Evolutionary conservation across 2,113 vertebrate species (phyloP), one percentile per base, ranked within the genome.

Genomic region (Nycticryphes semicollaris): DNA sequence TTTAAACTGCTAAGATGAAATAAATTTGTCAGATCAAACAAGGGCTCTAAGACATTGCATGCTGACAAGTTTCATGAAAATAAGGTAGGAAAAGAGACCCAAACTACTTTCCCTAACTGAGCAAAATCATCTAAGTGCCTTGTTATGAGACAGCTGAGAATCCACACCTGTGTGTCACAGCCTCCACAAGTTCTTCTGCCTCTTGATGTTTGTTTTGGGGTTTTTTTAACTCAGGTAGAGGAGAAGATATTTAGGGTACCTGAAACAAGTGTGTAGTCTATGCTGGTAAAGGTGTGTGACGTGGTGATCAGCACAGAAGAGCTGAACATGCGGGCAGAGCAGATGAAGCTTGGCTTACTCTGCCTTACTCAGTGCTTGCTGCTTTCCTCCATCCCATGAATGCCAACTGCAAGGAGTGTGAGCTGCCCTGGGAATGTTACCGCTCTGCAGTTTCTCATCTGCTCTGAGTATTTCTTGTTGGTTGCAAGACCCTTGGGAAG

Each of bases 191-290:
- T 30, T 68, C 82, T 92, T 78, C 79, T 77, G 28, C 39, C n/a
- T 54, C 51, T 37, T 37, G 56, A 59, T 50, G 33, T 50, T 35
- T 25, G 25, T 35, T 67, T 2, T 56, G 33, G 15, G 6, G n/a
- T 30, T 25, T 73, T 62, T 83, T 20, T 50, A 56, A 57, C 24
- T 50, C 17, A 14, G 31, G 11, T 62, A 28, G 43, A 64, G 72
- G 31, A 54, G 47, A 84, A 72, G 14, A 11, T 68, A 33, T 51
- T 87, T 57, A 53, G 10, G 21, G 20, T 20, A 64, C 21, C 27
- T 77, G 50, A 69, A 50, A 17, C 11, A 56, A 84, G 20, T 0
- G 0, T 9, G 4, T 6, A 20, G 3, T 14, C 12, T 28, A 0
- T 60, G 53, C 25, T 68, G 62, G 13, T 21, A 41, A n/a, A 47